Evolutionary conservation across 2,113 vertebrate species (phyloP).

Genomic region (Chaetodon trifascialis): DNA sequence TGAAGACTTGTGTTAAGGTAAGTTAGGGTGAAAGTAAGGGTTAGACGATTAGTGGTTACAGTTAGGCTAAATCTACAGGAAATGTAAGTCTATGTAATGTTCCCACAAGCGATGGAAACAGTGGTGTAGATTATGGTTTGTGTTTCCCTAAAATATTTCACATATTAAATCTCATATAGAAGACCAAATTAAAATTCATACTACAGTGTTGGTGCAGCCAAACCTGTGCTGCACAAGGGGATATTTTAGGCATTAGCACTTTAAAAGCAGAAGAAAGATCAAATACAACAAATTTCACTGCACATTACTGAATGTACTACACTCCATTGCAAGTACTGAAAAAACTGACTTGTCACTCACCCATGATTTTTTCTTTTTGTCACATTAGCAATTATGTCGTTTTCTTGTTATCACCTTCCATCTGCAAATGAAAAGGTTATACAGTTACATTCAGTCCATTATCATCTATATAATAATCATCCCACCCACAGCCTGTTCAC

Average conservation of each 20-base stretch:
- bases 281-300: background rate
- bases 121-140: no score
- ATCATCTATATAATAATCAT: background rate
- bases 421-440: conserved; percentile 19
- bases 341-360: conserved; percentile 28
- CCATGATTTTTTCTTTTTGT: conserved; percentile 40
- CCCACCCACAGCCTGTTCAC: no score
- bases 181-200: background rate
- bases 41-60: no score
- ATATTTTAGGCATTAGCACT: background rate
- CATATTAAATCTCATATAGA: background rate
- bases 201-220: background rate
- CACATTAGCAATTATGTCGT: conserved; percentile 1
- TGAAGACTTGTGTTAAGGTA: no score
- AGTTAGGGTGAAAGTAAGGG: no score
- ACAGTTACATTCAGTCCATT: background rate
- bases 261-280: background rate
- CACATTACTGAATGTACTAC: background rate
- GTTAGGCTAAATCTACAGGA: no score
- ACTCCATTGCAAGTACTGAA: background rate
- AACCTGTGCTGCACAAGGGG: background rate
- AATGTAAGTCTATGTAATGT: no score
- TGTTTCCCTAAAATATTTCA: background rate
- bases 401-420: background rate
- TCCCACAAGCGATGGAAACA: no score